These are phyloP conservation scores for Sebastes oblongus DNA, from an alignment of 2,797 vertebrate genomes.

Conservation along the genomic window DNA sequence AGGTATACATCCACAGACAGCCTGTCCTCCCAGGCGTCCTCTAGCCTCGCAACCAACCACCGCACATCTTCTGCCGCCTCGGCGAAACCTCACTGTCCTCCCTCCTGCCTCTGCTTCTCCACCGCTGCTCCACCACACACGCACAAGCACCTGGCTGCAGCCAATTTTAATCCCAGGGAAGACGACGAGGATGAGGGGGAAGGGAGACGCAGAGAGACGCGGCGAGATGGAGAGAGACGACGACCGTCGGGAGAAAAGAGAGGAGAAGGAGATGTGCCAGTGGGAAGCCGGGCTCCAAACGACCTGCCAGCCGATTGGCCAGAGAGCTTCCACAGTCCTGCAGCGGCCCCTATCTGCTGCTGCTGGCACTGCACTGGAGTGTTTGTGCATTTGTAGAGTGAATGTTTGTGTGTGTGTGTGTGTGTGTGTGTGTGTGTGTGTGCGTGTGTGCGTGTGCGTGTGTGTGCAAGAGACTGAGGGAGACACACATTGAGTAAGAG, in stretches of 20 bases:
- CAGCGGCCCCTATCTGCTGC: constrained; percentile 71
- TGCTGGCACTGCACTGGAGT: constrained; percentile 56
- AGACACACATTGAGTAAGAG: constrained; percentile 10
- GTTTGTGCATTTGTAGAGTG: constrained; percentile 14
- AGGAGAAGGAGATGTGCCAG: constrained; percentile 71
- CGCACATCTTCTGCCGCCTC: constrained; percentile 62
- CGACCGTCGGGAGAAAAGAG: constrained; percentile 74
- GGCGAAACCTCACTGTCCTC: constrained; percentile 55
- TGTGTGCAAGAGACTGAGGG: constrained; percentile 1
- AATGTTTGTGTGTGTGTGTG: not conserved
- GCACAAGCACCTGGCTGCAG: constrained; percentile 43
- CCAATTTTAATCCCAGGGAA: constrained; percentile 69
- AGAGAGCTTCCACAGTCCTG: constrained; percentile 72
- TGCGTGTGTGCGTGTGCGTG: not conserved
- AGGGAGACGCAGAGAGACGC: constrained; percentile 57
- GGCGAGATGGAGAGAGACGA: constrained; percentile 67
- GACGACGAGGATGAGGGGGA: constrained; percentile 51
- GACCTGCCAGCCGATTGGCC: constrained; percentile 74
- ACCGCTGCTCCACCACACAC: constrained; percentile 18
- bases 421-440: too few species aligned
- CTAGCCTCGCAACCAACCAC: constrained; percentile 64
- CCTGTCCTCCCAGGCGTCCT: constrained; percentile 75
- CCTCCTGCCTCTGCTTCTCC: constrained; percentile 41
- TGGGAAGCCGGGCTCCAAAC: constrained; percentile 74
- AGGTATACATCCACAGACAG: constrained; percentile 62